A percentile compares a stretch with the other conserved stretches of the same genome.
phyloP scores from a whole-genome alignment of 2,888 invertebrate species.

The Gryllus longicercus region DNA sequence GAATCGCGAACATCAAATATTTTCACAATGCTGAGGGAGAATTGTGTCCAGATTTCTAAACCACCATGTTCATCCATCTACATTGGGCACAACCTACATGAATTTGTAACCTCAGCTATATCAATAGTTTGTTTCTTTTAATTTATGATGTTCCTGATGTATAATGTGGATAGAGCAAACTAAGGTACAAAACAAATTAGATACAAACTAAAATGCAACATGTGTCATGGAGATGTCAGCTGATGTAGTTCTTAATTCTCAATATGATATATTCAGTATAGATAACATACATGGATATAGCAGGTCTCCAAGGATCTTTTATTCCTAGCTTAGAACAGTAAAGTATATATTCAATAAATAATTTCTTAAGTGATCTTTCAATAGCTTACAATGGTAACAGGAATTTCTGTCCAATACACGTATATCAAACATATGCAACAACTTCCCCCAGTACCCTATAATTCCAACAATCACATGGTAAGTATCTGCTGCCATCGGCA shows the following conservation, averaged over 20 bases:
- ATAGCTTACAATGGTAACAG: conserved; percentile 17
- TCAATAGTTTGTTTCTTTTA: no score
- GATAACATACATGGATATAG: conserved; percentile 17
- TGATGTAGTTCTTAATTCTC: background rate
- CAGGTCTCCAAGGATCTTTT: background rate
- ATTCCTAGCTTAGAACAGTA: conserved; percentile 11
- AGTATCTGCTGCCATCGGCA: background rate
- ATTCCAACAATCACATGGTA: conserved; percentile 11
- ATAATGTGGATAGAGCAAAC: background rate
- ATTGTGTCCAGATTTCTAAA: no score
- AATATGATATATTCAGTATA: conserved; percentile 1
- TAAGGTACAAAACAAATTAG: background rate
- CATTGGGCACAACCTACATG: no score
- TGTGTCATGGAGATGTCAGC: background rate
- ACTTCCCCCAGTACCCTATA: background rate
- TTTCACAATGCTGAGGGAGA: no score
- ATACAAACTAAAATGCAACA: background rate
- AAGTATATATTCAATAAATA: conserved; percentile 17
- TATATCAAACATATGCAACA: background rate
- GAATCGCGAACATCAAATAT: no score
- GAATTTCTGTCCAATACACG: background rate
- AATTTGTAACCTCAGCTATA: no score
- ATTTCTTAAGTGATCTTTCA: background rate
- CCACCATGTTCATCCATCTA: no score
- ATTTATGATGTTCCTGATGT: no score